Percentiles rank a stretch among this genome's conserved stretches.
These are phyloP conservation scores for Chloroceryle aenea DNA, from an alignment of 2,113 vertebrate species.

Conservation along the genomic window DNA sequence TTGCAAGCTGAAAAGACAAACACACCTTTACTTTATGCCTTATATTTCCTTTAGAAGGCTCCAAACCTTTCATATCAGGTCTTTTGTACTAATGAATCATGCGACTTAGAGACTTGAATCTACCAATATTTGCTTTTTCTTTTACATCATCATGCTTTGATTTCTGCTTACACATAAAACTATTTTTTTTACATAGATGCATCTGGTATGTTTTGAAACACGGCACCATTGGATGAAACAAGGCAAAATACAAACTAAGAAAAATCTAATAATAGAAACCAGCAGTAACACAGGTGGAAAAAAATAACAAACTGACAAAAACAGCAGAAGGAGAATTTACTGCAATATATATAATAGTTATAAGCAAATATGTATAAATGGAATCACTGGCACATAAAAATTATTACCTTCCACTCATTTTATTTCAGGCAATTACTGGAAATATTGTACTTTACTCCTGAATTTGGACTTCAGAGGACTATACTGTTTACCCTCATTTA, in stretches of 20 bases:
- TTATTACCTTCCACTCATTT: not conserved
- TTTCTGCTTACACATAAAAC: not conserved
- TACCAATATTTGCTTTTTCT: not conserved
- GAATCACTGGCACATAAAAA: not conserved
- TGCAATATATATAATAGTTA: not conserved
- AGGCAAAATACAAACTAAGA: not conserved
- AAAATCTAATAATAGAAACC: not conserved
- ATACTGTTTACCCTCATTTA: not conserved
- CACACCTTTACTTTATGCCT: not conserved
- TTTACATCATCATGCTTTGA: not conserved
- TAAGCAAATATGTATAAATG: not conserved
- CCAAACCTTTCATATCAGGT: not conserved
- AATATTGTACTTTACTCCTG: not conserved
- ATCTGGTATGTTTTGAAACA: not conserved
- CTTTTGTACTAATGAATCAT: not conserved
- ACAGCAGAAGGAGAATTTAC: not conserved
- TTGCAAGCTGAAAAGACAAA: too few relatives aligned
- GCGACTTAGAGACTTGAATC: not conserved
- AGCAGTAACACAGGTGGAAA: not conserved
- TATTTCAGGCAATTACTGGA: not conserved
- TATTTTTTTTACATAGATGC: not conserved
- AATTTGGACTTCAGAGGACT: not conserved
- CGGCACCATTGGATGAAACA: not conserved
- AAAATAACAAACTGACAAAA: not conserved
- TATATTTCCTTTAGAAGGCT: not conserved